These are phyloP conservation scores for Steinernema khuongi DNA, from an alignment of 1,140 invertebrate genomes.

Conservation along the genomic window DNA sequence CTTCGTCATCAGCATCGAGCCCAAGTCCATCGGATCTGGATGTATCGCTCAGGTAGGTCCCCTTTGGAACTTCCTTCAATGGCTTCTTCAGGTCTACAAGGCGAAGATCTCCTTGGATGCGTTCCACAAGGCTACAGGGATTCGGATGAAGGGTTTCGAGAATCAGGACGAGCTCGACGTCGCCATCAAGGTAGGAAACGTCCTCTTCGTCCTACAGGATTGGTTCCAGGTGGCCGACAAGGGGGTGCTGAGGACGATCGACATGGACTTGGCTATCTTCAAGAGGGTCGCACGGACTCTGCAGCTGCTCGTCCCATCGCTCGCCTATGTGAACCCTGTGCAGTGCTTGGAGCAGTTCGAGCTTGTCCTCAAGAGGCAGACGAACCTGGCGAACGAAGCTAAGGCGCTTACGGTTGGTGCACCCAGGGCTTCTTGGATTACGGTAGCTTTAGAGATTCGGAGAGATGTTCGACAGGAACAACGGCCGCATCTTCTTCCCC, in stretches of 20 bases:
- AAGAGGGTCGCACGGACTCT: slow-evolving; percentile 53
- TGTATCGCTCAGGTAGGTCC: slow-evolving; percentile 63
- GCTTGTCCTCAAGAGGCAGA: slow-evolving; percentile 62
- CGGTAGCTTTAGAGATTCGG: slow-evolving; percentile 59
- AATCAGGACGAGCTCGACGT: slow-evolving; percentile 20
- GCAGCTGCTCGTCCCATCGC: slow-evolving; percentile 58
- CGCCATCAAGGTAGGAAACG: slow-evolving; percentile 37
- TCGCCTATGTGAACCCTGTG: slow-evolving; percentile 62
- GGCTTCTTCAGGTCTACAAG: slow-evolving; percentile 60
- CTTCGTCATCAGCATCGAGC: slow-evolving; percentile 60
- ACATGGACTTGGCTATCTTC: slow-evolving; percentile 61
- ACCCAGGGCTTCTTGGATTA: background rate
- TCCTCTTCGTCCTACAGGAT: slow-evolving; percentile 17
- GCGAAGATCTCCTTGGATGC: slow-evolving; percentile 58
- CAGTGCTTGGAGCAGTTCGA: slow-evolving; percentile 63
- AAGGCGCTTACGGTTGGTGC: slow-evolving; percentile 26
- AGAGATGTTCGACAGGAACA: slow-evolving; percentile 59
- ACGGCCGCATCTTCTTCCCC: slow-evolving; percentile 61
- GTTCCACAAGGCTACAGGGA: slow-evolving; percentile 28
- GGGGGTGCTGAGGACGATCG: slow-evolving; percentile 32
- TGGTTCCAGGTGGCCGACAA: slow-evolving; percentile 24
- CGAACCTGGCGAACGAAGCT: slow-evolving; percentile 46
- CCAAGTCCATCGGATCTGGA: slow-evolving; percentile 62
- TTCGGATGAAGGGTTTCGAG: slow-evolving; percentile 3
- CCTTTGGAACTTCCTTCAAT: background rate